Base-by-base conservation (phyloP, 2,888 invertebrate species). In the Plebejus argus region DNA sequence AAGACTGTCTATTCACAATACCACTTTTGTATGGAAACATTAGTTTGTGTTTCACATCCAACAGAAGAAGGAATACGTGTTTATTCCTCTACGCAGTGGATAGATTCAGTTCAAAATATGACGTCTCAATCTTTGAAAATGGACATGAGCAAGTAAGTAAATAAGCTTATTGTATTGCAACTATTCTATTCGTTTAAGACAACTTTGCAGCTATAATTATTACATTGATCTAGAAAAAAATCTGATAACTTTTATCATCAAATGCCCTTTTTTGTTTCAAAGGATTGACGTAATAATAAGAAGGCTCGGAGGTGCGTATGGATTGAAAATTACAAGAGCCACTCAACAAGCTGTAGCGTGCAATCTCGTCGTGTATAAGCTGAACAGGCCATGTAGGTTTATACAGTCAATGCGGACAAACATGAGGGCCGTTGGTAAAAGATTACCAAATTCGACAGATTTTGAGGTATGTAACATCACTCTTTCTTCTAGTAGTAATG, bases 21-120 rank as follows among this genome's bases (percentile, higher is more conserved):
- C 83, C 96, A 96, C 83, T 96, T 95, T 81, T 92, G 95, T 53
- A 95, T 97, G 95, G 97, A 97, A 85, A 95, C 95, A 0, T 94
- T 96, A 75, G 90, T 90, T 8, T 95, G 95, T 81, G 89, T 95
- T 4, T 94, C 95, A 12, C 84, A 94, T 49, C 96, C 96, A 0
- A 89, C 89, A 3, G 97, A 97, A 85, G 96, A 96, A 83, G 95
- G 95, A 0, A 86, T 96, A 78, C 94, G 95, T 75, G 94, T 97
- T 0, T 95, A 92, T 82, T 87, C 95, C 0, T 83, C 95, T 0
- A 87, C 95, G 0, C 96, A 96, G 82, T 95, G 91, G 88, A 91
- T 95, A 80, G 95, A 95, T 79, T 76, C 78, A 0, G 86, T 87
- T 8, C 96, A 96, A 82, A 82, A 87, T 45, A 88, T 93, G 3